Percentiles rank a stretch among this genome's conserved stretches.
phyloP scores from a whole-genome alignment of 2,113 vertebrate genomes.

The Urocynchramus pylzowi region DNA sequence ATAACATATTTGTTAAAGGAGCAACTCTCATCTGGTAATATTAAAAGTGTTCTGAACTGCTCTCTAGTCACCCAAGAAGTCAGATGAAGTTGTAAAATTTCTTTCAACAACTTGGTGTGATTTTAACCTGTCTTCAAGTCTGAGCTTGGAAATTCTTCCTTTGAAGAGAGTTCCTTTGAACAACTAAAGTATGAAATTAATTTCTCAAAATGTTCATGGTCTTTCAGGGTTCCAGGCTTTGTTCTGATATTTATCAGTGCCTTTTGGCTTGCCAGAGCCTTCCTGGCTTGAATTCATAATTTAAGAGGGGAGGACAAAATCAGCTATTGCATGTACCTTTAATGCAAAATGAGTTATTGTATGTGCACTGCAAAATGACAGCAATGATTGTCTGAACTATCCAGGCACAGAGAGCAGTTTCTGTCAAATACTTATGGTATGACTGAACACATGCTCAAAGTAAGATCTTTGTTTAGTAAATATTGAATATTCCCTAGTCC shows the following conservation, averaged over 20 bases:
- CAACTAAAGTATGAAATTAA: background rate
- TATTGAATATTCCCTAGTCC: constrained; percentile 57
- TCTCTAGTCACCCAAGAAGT: background rate
- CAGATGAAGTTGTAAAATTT: background rate
- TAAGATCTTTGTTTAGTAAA: constrained; percentile 62
- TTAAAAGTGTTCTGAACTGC: background rate
- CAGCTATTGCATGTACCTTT: background rate
- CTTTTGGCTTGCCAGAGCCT: background rate
- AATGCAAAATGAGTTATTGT: background rate
- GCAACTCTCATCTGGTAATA: background rate
- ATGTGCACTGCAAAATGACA: background rate
- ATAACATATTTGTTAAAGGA: background rate
- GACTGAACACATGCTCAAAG: constrained; percentile 32
- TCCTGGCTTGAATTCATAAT: background rate
- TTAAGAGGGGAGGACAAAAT: background rate
- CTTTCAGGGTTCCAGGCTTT: background rate
- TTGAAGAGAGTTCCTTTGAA: background rate
- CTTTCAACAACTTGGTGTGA: background rate
- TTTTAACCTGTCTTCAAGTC: background rate
- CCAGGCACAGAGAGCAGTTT: background rate
- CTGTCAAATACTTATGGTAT: constrained; percentile 34
- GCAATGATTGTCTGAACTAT: background rate
- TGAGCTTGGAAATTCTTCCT: background rate
- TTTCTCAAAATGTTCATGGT: background rate
- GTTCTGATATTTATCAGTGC: background rate